Base-by-base conservation (phyloP, 2,888 invertebrate genomes). In the Tridacna gigas region DNA sequence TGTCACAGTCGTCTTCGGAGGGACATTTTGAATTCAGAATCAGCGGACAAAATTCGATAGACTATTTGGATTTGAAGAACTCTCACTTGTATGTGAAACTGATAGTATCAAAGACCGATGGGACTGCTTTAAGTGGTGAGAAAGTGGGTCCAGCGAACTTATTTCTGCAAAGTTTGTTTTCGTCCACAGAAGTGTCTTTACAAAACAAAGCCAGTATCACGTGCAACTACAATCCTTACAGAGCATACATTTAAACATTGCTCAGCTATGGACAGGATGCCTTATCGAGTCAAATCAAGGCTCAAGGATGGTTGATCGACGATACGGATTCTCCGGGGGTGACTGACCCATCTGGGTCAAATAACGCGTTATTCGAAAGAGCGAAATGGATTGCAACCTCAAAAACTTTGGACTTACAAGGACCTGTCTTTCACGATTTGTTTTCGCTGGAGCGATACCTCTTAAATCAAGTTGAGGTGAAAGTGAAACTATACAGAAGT, bases 361-460 rank as follows among this genome's bases (percentile, higher is more conserved):
- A 88, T 74, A 65, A 71, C 47, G 80, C 67, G 7, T 56, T 88
- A 0, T 80, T 63, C 48, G 25, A 25, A n/a, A 77, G 86, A 69
- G 60, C 79, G 12, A 60, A 82, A 71, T 9, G 26, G 13, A 83
- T 83, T 25, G 67, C 47, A 11, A 15, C 56, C 20, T 73, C 74
- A 3, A 80, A 82, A 51, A 22, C 51, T 22, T n/a, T 79, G 20
- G 84, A 86, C 37, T 51, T 84, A 51, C 80, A 86, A 47, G 88
- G 86, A 66, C 83, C 79, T 0, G 66, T 86, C 15, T 83, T 71
- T 66, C 80, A 84, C 76, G 84, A 84, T 71, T 67, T 84, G 60
- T 88, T 86, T 69, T 45, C 77, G 20, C 79, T 86, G 74, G 51
- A 71, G 37, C 67, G 88, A 65, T 83, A 84, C 37, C 18, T 88